Percentiles rank a stretch among this genome's conserved stretches.
Conservation (phyloP, 1,140 invertebrate species). For the Pararge aegeria region DNA sequence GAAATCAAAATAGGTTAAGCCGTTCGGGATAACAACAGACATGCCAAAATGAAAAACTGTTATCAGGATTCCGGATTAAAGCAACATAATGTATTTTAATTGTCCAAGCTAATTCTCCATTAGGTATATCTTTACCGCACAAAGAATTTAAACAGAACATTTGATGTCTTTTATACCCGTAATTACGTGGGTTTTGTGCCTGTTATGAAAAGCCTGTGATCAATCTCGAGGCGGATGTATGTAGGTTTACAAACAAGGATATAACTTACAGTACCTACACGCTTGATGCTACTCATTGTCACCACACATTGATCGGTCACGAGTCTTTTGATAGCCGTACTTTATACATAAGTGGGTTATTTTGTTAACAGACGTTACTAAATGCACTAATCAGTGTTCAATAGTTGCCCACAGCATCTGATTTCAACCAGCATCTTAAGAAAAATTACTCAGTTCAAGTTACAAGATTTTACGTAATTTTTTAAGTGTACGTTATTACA, state of each 20-base stretch:
- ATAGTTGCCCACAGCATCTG: background rate
- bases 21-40: too few species aligned
- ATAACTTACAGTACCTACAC: background rate
- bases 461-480: too few species aligned
- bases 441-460: too few species aligned
- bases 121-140: background rate
- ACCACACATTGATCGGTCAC: conserved; percentile 8
- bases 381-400: background rate
- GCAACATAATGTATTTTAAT: too few species aligned
- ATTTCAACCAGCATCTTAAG: too few species aligned
- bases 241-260: conserved; percentile 5
- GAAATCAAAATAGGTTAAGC: too few species aligned
- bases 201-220: background rate
- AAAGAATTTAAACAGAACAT: background rate
- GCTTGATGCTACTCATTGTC: background rate
- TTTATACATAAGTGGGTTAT: background rate
- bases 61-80: too few species aligned
- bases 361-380: background rate
- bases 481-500: too few species aligned
- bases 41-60: too few species aligned
- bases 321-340: background rate
- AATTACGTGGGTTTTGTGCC: background rate
- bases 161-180: background rate
- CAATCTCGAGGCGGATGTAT: conserved; percentile 6
- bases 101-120: background rate